Conservation (phyloP, 2,797 vertebrate species). For the Syngnathus acus region DNA sequence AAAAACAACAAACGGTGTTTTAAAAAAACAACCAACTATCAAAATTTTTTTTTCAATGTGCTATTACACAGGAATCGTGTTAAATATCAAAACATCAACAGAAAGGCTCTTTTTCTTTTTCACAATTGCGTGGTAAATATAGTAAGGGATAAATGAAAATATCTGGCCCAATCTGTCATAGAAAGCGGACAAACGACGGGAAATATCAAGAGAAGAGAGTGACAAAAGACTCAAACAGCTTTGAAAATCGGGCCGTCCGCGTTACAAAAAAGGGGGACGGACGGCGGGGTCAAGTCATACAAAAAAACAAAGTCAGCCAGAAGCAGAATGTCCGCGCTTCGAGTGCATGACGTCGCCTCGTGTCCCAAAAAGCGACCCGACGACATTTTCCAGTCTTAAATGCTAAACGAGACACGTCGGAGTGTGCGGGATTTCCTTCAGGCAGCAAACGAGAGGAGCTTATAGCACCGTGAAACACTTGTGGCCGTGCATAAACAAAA, state of each 20-base stretch:
- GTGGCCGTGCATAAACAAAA: neutral
- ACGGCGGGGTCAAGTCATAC: slow-evolving; percentile 29
- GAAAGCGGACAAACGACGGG: slow-evolving; percentile 54
- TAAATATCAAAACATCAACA: slow-evolving; percentile 70
- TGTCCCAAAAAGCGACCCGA: neutral
- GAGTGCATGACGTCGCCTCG: neutral
- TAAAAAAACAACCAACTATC: slow-evolving; percentile 19
- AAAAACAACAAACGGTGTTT: slow-evolving; percentile 15
- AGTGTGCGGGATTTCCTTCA: neutral
- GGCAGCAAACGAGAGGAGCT: neutral
- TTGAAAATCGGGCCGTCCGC: slow-evolving; percentile 22
- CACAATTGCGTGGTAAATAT: slow-evolving; percentile 63
- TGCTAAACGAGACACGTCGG: neutral
- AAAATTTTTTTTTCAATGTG: slow-evolving; percentile 44
- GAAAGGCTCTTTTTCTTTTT: slow-evolving; percentile 58
- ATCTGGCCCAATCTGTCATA: slow-evolving; percentile 48
- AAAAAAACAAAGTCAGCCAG: slow-evolving; percentile 22
- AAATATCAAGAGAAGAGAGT: slow-evolving; percentile 46
- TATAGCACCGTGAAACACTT: slow-evolving; percentile 2
- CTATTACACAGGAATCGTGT: slow-evolving; percentile 71
- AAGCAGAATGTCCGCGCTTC: slow-evolving; percentile 21
- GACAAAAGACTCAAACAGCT: slow-evolving; percentile 40
- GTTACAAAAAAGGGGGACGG: slow-evolving; percentile 31
- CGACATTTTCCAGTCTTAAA: slow-evolving; percentile 4
- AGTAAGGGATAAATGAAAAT: slow-evolving; percentile 53